Base-by-base conservation (phyloP, 2,888 invertebrate species). In the Tetragonula carbonaria region DNA sequence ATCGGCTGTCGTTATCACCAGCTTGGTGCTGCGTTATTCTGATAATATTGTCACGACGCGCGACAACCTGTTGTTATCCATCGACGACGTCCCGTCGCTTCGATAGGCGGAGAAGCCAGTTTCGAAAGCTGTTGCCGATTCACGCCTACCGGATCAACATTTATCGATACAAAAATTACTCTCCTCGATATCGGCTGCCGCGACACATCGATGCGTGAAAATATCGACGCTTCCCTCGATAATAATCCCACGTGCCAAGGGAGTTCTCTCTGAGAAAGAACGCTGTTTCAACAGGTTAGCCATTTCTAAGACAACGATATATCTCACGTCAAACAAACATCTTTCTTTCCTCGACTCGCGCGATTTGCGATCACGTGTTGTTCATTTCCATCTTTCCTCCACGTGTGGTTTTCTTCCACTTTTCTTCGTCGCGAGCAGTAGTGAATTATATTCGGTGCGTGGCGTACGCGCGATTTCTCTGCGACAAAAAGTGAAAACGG, bases 21-120 rank as follows among this genome's bases (percentile, higher is more conserved):
- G 23, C 55, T 63, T 62, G 70, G n/a, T 53, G 28, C 72, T 50
- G 63, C 45, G 59, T 78, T 81, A 79, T 73, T 68, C 51, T 18
- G 85, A 78, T 82, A 82, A 80, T 23, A 23, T 23, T 23, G 23
- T 23, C 57, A 65, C 78, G 79, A 84, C 53, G 28, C 33, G 57
- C 70, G 62, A 57, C 85, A 75, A 85, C 75, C 80, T 74, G 85
- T 74, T 86, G 75, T 87, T 87, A 76, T 53, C 59, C 70, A 62
- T 63, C 33, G 2, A 28, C 45, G 33, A 76, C 66, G 76, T 55
- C 28, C 28, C 78, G 67, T 53, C 62, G 73, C 28, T 78, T 74
- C 51, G 65, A 82, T 84, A 84, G 62, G 75, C 82, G 82, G 78
- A 84, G 74, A 84, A 85, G 28, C 80, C 78, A 82, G 75, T 82